Base-by-base conservation (phyloP, 2,888 invertebrate genomes). In the Synanthedon formicaeformis region DNA sequence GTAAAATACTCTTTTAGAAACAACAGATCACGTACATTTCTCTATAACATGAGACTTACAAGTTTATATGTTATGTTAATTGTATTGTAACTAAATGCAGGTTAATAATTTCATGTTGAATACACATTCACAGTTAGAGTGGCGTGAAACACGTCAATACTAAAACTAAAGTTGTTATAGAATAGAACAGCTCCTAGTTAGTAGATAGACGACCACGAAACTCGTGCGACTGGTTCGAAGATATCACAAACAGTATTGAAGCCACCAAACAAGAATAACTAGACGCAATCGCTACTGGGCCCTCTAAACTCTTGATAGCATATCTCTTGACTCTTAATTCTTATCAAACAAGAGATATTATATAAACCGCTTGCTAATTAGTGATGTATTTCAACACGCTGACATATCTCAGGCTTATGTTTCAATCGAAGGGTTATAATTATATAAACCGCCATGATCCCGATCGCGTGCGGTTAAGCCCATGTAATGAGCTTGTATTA, bases 221-320 rank as follows among this genome's bases (percentile, higher is more conserved):
- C 55, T 65, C 58, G 56, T 56, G 59, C 57, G 58, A 61, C 61
- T 59, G 59, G 57, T 62, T 63, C 63, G 59, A 57, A 66, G 61
- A 64, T 66, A 69, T 64, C 64, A 63, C 64, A 67, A 69, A 73
- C 65, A 69, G 67, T 70, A 69, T 67, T 62, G 63, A 65, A 65
- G 18, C 65, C 62, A 63, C 58, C 60, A 64, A 68, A 65, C 61
- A 62, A 66, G 66, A 67, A 71, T 71, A 69, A 69, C 68, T 59
- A 67, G 62, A 45, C 45, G 14, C 6, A 14, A 45, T 34, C 10
- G 34, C 45, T 45, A 45, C 45, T 45, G 45, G 45, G 2, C 4
- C n/a, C 12, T 45, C n/a, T 14, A 12, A 45, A 45, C n/a, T 14
- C 14, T 6, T 2, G 45, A 45, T 45, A 45, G 45, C 13, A 45